Conservation (phyloP, 2,113 vertebrate genomes). For the Urocolius indicus region DNA sequence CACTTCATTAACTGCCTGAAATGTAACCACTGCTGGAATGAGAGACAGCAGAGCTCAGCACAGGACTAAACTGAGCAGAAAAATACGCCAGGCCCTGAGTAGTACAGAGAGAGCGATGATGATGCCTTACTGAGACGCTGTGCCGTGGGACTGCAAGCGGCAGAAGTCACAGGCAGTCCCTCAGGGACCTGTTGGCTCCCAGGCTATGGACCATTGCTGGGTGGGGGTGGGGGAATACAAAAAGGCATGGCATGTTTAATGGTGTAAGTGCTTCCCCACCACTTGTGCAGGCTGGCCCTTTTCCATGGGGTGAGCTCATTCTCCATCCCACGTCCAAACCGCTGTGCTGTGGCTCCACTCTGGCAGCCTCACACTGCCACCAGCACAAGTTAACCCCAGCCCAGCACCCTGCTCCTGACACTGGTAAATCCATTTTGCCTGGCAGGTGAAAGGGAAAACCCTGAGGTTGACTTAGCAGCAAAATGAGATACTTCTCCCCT, state of each 20-base stretch:
- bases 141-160: rapidly evolving
- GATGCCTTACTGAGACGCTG: rapidly evolving
- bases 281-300: not conserved
- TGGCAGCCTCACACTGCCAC: not conserved
- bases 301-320: not conserved
- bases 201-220: rapidly evolving
- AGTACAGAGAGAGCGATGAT: rapidly evolving
- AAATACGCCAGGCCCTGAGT: not conserved
- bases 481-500: not conserved
- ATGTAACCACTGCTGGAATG: not conserved
- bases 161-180: rapidly evolving
- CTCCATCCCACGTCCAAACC: not conserved
- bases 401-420: not conserved
- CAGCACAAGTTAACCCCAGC: not conserved
- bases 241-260: not conserved
- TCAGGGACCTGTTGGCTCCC: not conserved
- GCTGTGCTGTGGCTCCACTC: not conserved
- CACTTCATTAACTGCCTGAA: slow-evolving; percentile 55
- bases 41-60: not conserved
- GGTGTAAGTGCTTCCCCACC: not conserved
- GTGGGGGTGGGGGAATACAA: too few relatives aligned
- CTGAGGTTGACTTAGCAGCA: not conserved
- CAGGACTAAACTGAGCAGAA: not conserved
- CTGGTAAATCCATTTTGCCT: not conserved
- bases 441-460: not conserved